phyloP scores from a whole-genome alignment of 2,888 invertebrate species.

The Cerceris rybyensis region DNA sequence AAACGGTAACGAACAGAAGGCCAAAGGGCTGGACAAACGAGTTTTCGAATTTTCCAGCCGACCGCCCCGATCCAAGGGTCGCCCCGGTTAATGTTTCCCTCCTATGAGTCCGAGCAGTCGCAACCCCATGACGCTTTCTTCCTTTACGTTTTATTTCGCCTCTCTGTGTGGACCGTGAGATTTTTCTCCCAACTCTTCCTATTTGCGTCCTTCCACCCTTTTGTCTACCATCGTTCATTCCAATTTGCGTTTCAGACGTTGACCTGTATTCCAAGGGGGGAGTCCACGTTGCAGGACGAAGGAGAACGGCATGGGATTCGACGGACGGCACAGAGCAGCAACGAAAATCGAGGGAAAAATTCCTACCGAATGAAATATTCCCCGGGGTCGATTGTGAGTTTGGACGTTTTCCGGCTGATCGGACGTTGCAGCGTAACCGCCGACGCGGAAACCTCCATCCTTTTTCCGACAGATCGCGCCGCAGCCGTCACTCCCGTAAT shows the following conservation, averaged over 20 bases:
- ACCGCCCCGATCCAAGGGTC: constrained; percentile 60
- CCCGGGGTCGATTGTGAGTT: constrained; percentile 73
- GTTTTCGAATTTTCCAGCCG: constrained; percentile 68
- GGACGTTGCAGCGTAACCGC: constrained; percentile 72
- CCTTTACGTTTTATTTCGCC: constrained; percentile 18
- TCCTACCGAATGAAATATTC: constrained; percentile 75
- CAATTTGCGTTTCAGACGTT: constrained; percentile 54
- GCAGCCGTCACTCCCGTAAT: constrained; percentile 58
- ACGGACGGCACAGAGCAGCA: not conserved
- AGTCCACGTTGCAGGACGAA: constrained; percentile 7
- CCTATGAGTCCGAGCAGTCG: constrained; percentile 16
- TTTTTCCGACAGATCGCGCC: constrained; percentile 61
- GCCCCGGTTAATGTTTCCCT: constrained; percentile 61
- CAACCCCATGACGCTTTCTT: constrained; percentile 21
- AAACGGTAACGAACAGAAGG: constrained; percentile 50
- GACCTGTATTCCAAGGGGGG: constrained; percentile 56
- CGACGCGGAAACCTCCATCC: constrained; percentile 74
- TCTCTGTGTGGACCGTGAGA: constrained; percentile 12
- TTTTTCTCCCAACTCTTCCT: constrained; percentile 4
- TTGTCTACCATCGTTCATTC: constrained; percentile 33
- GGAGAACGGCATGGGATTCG: constrained; percentile 13
- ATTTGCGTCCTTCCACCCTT: constrained; percentile 3
- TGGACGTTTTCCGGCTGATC: constrained; percentile 79
- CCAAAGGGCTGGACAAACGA: constrained; percentile 57
- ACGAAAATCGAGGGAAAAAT: constrained; percentile 69